Evolutionary conservation across 2,113 vertebrate genomes (phyloP).

Genomic region (Fukomys damarensis): DNA sequence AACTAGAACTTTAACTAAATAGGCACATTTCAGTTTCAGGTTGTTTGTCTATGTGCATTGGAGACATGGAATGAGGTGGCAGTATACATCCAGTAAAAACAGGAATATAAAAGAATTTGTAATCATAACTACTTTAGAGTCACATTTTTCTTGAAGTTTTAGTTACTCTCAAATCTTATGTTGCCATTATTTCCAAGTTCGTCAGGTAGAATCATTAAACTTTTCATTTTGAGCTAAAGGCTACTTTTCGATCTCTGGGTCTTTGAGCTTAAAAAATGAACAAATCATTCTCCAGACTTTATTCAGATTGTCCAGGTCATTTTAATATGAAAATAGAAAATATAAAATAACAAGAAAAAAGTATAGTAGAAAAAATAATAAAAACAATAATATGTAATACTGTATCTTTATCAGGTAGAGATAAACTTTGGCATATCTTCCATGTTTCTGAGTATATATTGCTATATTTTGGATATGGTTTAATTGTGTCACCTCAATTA

Average conservation of each 20-base stretch:
- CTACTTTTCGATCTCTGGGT: background rate
- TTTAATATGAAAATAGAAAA: background rate
- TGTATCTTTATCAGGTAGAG: background rate
- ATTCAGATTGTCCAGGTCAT: background rate
- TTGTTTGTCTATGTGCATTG: background rate
- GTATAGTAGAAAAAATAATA: background rate
- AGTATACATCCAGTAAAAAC: fast-evolving
- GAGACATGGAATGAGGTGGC: fast-evolving
- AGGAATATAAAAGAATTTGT: background rate
- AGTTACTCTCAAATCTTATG: background rate
- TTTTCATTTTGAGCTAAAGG: background rate
- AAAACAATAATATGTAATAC: background rate
- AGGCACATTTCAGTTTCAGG: background rate
- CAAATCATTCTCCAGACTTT: background rate
- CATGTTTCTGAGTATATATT: background rate
- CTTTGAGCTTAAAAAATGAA: background rate
- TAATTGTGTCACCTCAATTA: background rate
- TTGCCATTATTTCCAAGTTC: background rate
- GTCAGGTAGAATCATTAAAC: background rate
- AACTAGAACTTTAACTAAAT: background rate
- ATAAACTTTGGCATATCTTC: background rate
- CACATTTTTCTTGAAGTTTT: background rate
- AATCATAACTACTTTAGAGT: no score
- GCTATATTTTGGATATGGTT: background rate
- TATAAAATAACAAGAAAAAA: background rate